These are phyloP conservation scores for Papilio demoleus DNA, from an alignment of 2,888 invertebrate genomes.

Conservation along the genomic window DNA sequence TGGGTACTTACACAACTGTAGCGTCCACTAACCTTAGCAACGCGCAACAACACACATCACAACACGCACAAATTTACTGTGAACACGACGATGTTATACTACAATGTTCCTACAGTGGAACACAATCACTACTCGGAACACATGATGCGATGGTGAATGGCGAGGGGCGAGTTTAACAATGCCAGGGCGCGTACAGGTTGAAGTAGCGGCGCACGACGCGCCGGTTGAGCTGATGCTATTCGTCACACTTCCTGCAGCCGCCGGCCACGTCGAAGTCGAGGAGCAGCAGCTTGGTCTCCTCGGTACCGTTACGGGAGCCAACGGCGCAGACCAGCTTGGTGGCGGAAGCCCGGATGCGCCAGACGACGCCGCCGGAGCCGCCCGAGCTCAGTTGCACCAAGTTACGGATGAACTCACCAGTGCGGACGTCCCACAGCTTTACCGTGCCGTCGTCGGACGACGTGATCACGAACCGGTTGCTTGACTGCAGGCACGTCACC, in stretches of 20 bases:
- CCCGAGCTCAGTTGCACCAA: slow-evolving; percentile 96
- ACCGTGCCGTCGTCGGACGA: slow-evolving; percentile 99
- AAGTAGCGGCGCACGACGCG: slow-evolving; percentile 75
- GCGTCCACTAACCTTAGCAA: slow-evolving; percentile 45
- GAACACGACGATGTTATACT: background rate
- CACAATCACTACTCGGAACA: too few species aligned
- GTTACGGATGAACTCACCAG: slow-evolving; percentile 98
- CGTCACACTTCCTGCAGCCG: slow-evolving; percentile 84
- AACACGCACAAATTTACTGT: background rate
- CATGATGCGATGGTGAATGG: background rate
- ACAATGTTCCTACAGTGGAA: background rate
- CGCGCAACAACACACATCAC: background rate
- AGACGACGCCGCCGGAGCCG: slow-evolving; percentile 99
- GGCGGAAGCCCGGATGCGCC: slow-evolving; percentile 97
- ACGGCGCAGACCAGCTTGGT: slow-evolving; percentile 99
- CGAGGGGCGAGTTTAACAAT: slow-evolving; percentile 56
- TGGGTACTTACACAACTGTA: slow-evolving; percentile 50
- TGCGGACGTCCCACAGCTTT: slow-evolving; percentile 99
- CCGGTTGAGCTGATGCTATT: slow-evolving; percentile 80
- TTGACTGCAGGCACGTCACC: slow-evolving; percentile 98
- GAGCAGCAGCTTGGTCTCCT: slow-evolving; percentile 98
- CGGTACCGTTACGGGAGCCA: slow-evolving; percentile 98
- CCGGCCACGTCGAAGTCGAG: slow-evolving; percentile 97
- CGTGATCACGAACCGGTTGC: slow-evolving; percentile 98
- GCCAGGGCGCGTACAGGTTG: slow-evolving; percentile 78